Conservation (phyloP, 2,888 invertebrate species). For the Cheilosia impressa region DNA sequence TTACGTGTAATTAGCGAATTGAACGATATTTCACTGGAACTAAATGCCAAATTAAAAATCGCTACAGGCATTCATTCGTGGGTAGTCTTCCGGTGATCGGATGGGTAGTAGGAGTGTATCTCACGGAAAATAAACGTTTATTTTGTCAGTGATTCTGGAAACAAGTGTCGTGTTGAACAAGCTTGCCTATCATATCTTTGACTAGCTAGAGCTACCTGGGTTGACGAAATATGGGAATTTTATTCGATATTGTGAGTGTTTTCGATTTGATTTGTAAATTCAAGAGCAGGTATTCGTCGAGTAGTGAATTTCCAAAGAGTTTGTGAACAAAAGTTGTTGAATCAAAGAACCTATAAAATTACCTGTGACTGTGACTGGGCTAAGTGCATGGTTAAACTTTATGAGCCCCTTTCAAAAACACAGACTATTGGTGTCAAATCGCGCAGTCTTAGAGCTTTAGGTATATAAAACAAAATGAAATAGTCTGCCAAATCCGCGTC, state of each 20-base stretch:
- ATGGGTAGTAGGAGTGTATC: constrained; percentile 37
- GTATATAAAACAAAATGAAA: no score
- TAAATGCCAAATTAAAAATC: constrained; percentile 57
- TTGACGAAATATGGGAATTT: constrained; percentile 47
- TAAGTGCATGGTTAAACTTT: no score
- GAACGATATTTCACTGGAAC: constrained; percentile 61
- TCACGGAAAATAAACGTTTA: not conserved
- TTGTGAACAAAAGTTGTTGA: no score
- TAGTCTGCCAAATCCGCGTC: no score
- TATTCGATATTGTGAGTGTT: constrained; percentile 62
- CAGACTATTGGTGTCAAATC: no score
- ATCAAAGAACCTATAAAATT: no score
- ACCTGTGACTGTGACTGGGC: no score
- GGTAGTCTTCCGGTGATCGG: constrained; percentile 55
- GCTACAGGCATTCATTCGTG: constrained; percentile 4
- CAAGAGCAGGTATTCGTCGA: no score
- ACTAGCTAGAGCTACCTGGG: not conserved
- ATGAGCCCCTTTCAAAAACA: no score
- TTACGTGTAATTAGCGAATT: constrained; percentile 61
- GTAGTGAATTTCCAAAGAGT: no score
- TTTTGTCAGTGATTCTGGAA: not conserved
- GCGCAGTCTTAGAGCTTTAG: no score
- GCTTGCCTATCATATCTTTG: not conserved
- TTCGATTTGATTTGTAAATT: not conserved
- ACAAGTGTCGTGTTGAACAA: not conserved